Conservation (phyloP, 2,888 invertebrate species). For the Athrips mouffetella region DNA sequence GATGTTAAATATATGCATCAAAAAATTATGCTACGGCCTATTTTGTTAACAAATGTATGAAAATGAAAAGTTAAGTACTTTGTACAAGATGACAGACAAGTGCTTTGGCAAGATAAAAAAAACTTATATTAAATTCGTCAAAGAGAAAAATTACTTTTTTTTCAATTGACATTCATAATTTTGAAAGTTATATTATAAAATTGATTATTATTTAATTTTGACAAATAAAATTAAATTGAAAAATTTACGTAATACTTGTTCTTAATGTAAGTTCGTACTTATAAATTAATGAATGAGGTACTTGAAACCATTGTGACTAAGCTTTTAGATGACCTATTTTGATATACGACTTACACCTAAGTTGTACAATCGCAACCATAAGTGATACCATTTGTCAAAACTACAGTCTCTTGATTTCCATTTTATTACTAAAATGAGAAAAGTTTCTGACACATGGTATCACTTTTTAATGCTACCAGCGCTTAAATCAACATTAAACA, state of each 20-base stretch:
- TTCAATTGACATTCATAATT: conserved; percentile 3
- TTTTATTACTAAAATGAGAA: conserved; percentile 11
- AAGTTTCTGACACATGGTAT: conserved; percentile 27
- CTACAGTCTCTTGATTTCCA: conserved; percentile 13
- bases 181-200: background rate
- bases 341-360: conserved; percentile 33
- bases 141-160: background rate
- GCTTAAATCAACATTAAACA: conserved; percentile 62
- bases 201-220: too few relatives aligned
- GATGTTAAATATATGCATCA: conserved; percentile 14
- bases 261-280: conserved; percentile 10
- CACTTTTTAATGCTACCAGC: conserved; percentile 23
- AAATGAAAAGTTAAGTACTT: conserved; percentile 44
- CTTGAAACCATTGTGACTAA: conserved; percentile 74
- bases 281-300: conserved; percentile 70
- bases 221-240: too few relatives aligned
- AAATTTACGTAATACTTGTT: too few relatives aligned
- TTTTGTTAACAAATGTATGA: conserved; percentile 23
- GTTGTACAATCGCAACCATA: conserved; percentile 38
- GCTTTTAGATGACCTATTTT: conserved; percentile 43
- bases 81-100: conserved; percentile 44
- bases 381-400: conserved; percentile 33
- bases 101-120: conserved; percentile 64
- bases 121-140: conserved; percentile 5
- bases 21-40: conserved; percentile 11